A percentile compares a stretch with the other conserved stretches of the same genome.
Evolutionary conservation across 2,113 vertebrate species (phyloP).

Genomic region (Sinocyclocheilus anophthalmus): DNA sequence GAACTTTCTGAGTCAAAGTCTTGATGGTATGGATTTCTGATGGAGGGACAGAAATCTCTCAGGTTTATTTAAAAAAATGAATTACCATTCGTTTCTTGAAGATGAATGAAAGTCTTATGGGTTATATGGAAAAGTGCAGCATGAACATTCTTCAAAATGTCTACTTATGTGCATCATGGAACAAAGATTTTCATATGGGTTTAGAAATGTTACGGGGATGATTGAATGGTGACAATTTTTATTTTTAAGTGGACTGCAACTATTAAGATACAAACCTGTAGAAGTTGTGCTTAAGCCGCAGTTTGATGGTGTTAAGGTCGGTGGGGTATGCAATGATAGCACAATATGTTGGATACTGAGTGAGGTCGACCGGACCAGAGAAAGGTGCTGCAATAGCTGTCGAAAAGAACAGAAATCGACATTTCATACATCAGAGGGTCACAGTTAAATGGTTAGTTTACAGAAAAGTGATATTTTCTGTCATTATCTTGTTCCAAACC

Average conservation of each 20-base stretch:
- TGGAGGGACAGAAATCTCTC: background rate
- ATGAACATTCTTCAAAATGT: background rate
- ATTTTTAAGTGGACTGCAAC: background rate
- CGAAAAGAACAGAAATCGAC: conserved; percentile 29
- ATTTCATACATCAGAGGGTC: background rate
- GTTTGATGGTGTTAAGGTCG: conserved; percentile 90
- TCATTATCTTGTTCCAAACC: background rate
- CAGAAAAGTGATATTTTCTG: background rate
- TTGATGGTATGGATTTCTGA: background rate
- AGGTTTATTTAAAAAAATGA: background rate
- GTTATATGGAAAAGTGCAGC: too few relatives aligned
- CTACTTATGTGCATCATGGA: background rate
- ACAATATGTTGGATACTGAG: conserved; percentile 92
- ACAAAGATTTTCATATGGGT: background rate
- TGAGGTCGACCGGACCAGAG: conserved; percentile 89
- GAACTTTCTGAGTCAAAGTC: background rate
- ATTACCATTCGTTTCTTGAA: too few relatives aligned
- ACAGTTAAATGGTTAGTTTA: background rate
- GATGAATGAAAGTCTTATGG: too few relatives aligned
- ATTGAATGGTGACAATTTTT: background rate
- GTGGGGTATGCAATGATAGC: conserved; percentile 93
- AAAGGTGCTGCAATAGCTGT: conserved; percentile 91
- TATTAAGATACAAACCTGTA: conserved; percentile 82
- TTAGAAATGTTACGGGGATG: background rate
- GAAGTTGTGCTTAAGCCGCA: conserved; percentile 87